Conservation (phyloP, 2,113 vertebrate species). For the Emydura subglobosa region DNA sequence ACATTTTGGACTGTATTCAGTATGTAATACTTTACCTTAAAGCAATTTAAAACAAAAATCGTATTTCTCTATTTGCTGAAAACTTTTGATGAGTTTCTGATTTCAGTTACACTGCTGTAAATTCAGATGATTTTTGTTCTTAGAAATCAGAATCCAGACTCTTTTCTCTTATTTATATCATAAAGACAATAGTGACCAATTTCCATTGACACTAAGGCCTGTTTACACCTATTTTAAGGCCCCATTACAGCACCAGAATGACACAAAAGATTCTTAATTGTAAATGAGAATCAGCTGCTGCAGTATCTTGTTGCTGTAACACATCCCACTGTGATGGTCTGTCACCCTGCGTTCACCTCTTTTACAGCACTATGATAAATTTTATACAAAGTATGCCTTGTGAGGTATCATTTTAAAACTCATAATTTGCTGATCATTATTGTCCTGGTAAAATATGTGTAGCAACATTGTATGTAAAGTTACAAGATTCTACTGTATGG, state of each 20-base stretch:
- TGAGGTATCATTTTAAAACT: neutral
- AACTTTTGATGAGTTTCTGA: too few relatives aligned
- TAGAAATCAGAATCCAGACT: neutral
- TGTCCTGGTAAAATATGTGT: too few relatives aligned
- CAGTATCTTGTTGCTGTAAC: accelerated
- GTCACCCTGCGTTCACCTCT: too few relatives aligned
- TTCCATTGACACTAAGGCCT: neutral
- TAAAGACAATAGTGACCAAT: neutral
- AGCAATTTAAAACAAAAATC: too few relatives aligned
- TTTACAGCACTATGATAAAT: neutral
- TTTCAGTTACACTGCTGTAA: too few relatives aligned
- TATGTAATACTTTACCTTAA: too few relatives aligned
- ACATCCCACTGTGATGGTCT: neutral
- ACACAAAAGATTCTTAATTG: neutral
- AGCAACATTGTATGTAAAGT: too few relatives aligned
- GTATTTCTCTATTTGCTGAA: too few relatives aligned
- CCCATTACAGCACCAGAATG: neutral
- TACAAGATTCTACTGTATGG: too few relatives aligned
- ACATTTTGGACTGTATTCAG: too few relatives aligned
- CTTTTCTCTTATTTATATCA: neutral
- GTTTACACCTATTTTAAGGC: neutral
- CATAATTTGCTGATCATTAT: too few relatives aligned
- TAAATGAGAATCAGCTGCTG: constrained; percentile 8
- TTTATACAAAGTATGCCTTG: neutral
- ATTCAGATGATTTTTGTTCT: too few relatives aligned